Evolutionary conservation across 64 coral and sea anemone species (phyloP).

Genomic region (Dendrophyllia cribrosa): DNA sequence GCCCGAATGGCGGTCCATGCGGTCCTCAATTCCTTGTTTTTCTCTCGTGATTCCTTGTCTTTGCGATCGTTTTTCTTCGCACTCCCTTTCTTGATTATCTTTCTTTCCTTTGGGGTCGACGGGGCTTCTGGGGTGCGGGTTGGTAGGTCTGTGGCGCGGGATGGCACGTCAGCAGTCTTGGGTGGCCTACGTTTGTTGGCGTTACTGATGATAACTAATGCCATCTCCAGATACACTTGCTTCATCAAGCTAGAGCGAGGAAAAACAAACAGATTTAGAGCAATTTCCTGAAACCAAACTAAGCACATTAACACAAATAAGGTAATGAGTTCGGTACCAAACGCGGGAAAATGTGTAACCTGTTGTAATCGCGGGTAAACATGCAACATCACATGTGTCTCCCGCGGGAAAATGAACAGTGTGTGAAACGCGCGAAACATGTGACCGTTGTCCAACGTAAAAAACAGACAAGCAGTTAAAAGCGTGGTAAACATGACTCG

Average conservation of each 20-base stretch:
- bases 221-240: slow-evolving; percentile 89
- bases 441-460: too few species aligned
- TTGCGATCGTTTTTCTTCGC: slow-evolving; percentile 57
- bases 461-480: too few species aligned
- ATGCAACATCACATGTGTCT: too few species aligned
- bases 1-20: slow-evolving; percentile 91
- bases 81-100: slow-evolving; percentile 70
- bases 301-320: too few species aligned
- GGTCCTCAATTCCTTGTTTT: slow-evolving; percentile 67
- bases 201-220: slow-evolving; percentile 57
- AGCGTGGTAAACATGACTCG: too few species aligned
- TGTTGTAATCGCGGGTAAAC: too few species aligned
- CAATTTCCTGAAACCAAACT: too few species aligned
- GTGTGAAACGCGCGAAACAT: too few species aligned
- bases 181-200: slow-evolving; percentile 33
- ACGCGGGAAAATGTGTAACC: too few species aligned
- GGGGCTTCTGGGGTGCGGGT: background rate
- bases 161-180: background rate
- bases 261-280: background rate
- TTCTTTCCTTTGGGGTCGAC: slow-evolving; percentile 23
- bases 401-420: too few species aligned
- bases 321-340: too few species aligned
- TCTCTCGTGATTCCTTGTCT: slow-evolving; percentile 71
- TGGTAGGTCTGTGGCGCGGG: background rate
- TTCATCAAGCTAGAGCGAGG: slow-evolving; percentile 74